phyloP scores from a whole-genome alignment of 2,888 invertebrate genomes.

The Piscicola geometra region DNA sequence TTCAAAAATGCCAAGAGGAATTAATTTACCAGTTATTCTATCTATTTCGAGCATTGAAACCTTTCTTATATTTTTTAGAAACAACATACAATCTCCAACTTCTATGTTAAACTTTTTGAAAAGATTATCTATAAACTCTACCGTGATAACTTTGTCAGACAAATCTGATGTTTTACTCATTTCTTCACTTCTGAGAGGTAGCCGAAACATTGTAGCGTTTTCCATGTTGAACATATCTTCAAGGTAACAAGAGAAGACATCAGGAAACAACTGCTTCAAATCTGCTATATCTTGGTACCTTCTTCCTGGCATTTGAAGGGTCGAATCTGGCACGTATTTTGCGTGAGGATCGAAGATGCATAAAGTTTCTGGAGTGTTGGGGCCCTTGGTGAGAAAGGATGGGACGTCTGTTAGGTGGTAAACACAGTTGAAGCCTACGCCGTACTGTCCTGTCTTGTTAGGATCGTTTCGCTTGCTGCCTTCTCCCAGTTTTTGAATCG shows the following conservation, averaged over 20 bases:
- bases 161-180: constrained; percentile 47
- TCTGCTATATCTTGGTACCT: constrained; percentile 42
- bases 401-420: constrained; percentile 54
- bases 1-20: constrained; percentile 33
- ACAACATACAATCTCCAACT: constrained; percentile 47
- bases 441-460: constrained; percentile 51
- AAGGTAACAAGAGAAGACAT: constrained; percentile 47
- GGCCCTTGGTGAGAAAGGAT: constrained; percentile 47
- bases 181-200: constrained; percentile 48
- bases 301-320: constrained; percentile 44
- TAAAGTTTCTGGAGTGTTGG: constrained; percentile 45
- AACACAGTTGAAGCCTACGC: constrained; percentile 54
- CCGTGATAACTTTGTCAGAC: constrained; percentile 40
- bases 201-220: constrained; percentile 48
- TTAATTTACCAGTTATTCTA: constrained; percentile 16
- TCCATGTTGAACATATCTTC: constrained; percentile 42
- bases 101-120: constrained; percentile 45
- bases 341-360: constrained; percentile 51
- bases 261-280: constrained; percentile 43
- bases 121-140: constrained; percentile 41
- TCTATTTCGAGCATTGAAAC: constrained; percentile 44
- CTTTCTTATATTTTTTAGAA: constrained; percentile 47
- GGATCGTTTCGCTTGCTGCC: constrained; percentile 52
- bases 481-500: constrained; percentile 51
- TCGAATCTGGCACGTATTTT: constrained; percentile 45